Evolutionary conservation across 2,888 invertebrate species (phyloP).

Genomic region (Oscheius sp.): DNA sequence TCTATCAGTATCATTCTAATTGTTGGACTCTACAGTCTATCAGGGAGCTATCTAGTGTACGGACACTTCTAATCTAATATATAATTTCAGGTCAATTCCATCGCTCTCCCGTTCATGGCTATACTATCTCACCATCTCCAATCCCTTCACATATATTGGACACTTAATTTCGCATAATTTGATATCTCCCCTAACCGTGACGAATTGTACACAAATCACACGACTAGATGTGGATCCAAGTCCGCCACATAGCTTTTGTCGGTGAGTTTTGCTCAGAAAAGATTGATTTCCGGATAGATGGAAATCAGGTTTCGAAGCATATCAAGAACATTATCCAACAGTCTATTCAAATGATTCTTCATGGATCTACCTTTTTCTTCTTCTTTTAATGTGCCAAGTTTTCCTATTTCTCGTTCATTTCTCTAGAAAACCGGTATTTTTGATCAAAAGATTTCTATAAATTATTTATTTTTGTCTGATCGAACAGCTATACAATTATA

Average conservation of each 20-base stretch:
- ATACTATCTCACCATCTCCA: background rate
- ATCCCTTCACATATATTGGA: conserved; percentile 1
- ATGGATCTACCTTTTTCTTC: background rate
- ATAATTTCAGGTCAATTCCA: conserved; percentile 1
- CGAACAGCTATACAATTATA: too few relatives aligned
- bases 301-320: background rate
- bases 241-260: conserved; percentile 17
- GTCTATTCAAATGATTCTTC: background rate
- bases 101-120: background rate
- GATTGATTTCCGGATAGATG: background rate
- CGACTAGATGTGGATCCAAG: conserved; percentile 18
- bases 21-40: background rate
- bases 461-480: too few relatives aligned
- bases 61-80: background rate
- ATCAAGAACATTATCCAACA: conserved; percentile 1
- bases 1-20: background rate
- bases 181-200: background rate
- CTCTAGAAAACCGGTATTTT: background rate
- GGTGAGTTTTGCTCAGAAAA: background rate
- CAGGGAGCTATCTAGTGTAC: background rate
- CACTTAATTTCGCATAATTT: background rate
- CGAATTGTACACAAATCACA: background rate
- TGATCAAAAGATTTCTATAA: conserved; percentile 21
- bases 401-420: background rate
- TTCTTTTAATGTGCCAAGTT: background rate